phyloP scores from a whole-genome alignment of 2,888 invertebrate species.

The Pheosia tremula region DNA sequence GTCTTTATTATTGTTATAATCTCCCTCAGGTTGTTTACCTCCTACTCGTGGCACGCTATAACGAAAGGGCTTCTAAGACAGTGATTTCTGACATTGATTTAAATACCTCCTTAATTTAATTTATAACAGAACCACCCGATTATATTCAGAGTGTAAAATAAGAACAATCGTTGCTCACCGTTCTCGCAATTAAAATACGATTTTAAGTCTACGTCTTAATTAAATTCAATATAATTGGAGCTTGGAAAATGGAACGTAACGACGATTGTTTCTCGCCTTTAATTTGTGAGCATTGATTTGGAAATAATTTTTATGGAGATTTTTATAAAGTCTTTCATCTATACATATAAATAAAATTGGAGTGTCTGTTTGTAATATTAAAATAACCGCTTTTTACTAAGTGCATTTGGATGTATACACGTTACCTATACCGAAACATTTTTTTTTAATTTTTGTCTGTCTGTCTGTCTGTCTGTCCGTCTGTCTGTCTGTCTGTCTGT shows the following conservation, averaged over 20 bases:
- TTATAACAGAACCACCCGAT: background rate
- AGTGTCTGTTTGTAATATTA: no score
- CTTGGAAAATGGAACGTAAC: slow-evolving; percentile 41
- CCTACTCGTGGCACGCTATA: no score
- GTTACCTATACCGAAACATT: no score
- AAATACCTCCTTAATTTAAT: background rate
- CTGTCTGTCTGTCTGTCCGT: no score
- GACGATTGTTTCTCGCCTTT: slow-evolving; percentile 12
- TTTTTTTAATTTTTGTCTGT: no score
- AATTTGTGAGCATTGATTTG: slow-evolving; percentile 5
- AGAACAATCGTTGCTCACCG: slow-evolving; percentile 32
- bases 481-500: no score
- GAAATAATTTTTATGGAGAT: background rate
- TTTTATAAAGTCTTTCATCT: slow-evolving; percentile 4
- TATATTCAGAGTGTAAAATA: slow-evolving; percentile 14
- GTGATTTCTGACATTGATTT: background rate
- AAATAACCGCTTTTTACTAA: no score
- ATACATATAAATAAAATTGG: no score
- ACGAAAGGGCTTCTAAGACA: no score
- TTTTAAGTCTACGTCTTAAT: slow-evolving; percentile 49
- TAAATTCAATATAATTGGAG: slow-evolving; percentile 49
- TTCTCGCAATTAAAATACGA: slow-evolving; percentile 41
- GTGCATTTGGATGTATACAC: no score
- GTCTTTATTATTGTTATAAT: no score
- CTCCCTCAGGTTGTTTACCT: no score